Evolutionary conservation across 2,797 vertebrate genomes (phyloP).

Genomic region (Argya squamiceps): DNA sequence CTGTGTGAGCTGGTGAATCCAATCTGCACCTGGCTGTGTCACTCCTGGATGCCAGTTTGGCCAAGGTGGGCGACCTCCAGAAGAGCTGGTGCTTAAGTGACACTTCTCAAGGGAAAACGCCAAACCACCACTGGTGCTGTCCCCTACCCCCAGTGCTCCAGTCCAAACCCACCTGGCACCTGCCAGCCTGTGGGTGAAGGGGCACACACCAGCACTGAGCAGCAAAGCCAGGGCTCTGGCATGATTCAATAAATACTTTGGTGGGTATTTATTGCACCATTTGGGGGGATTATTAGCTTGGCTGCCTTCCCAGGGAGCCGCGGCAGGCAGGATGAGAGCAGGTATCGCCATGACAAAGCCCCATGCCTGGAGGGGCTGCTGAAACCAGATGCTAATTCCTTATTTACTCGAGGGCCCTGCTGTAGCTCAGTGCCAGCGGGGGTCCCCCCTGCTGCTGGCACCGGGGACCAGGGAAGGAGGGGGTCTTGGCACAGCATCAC

Average conservation of each 20-base stretch:
- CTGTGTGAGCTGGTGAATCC: accelerated
- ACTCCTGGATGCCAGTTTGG: not conserved
- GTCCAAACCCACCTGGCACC: not conserved
- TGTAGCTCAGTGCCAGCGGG: not conserved
- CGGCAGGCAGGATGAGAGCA: not conserved
- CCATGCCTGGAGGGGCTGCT: not conserved
- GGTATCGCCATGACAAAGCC: constrained; percentile 24
- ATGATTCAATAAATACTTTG: not conserved
- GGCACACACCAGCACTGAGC: accelerated
- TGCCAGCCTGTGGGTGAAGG: not conserved
- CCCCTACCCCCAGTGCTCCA: accelerated
- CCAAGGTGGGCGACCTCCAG: not conserved
- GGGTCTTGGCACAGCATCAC: not conserved
- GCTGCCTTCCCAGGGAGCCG: constrained; percentile 18
- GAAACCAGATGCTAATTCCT: constrained; percentile 39
- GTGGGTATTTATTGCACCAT: constrained; percentile 14
- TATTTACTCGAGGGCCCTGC: not conserved
- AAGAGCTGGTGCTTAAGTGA: not conserved
- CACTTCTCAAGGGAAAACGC: not conserved
- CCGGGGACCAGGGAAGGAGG: accelerated
- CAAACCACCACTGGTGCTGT: not conserved
- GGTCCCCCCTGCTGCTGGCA: not conserved
- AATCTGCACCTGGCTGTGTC: accelerated
- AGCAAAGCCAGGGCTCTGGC: not conserved
- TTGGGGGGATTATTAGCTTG: constrained; percentile 52